Evolutionary conservation across 2,797 vertebrate species (phyloP).

Genomic region (Chelon auratus): DNA sequence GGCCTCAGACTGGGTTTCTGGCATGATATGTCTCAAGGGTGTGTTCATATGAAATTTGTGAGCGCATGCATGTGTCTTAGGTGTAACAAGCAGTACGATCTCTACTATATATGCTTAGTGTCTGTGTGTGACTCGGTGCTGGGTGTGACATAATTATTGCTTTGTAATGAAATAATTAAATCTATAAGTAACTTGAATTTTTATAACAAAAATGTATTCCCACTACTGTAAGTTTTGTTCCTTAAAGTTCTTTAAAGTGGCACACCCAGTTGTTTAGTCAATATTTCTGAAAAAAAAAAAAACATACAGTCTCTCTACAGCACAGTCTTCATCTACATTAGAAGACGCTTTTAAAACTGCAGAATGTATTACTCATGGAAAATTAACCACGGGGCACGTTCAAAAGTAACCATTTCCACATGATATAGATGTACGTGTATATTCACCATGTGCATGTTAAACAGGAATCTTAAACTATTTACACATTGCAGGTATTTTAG

Average conservation of each 20-base stretch:
- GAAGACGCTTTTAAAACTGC: background rate
- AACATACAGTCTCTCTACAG: background rate
- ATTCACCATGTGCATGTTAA: background rate
- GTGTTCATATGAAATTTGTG: constrained; percentile 52
- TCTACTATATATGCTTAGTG: background rate
- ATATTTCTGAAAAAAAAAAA: constrained; percentile 41
- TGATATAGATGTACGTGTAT: background rate
- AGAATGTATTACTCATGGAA: background rate
- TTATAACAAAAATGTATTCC: background rate
- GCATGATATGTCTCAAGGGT: constrained; percentile 32
- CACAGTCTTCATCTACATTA: background rate
- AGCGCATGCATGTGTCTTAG: constrained; percentile 13
- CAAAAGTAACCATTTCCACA: constrained; percentile 4
- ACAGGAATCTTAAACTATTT: background rate
- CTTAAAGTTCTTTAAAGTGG: background rate
- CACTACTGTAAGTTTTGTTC: background rate
- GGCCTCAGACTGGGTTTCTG: constrained; percentile 33
- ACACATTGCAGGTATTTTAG: background rate
- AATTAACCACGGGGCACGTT: constrained; percentile 8
- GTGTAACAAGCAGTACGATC: constrained; percentile 6
- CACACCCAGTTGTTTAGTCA: constrained; percentile 37
- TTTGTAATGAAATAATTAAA: background rate
- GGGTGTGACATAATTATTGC: constrained; percentile 12
- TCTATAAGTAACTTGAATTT: background rate
- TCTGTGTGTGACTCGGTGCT: constrained; percentile 21